Base-by-base conservation (phyloP, 1,140 invertebrate genomes). In the Pararge aegeria region DNA sequence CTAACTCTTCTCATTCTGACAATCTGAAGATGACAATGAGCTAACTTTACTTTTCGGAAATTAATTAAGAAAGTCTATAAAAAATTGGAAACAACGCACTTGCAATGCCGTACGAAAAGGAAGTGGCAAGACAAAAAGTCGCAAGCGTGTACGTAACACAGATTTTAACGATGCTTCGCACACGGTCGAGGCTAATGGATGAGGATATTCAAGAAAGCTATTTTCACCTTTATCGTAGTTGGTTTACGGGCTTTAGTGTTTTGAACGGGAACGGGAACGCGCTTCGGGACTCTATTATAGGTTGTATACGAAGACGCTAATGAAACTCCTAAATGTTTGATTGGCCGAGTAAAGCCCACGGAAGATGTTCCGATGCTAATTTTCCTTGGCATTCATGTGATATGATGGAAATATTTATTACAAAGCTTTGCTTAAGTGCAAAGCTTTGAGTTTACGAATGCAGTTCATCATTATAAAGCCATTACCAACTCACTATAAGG, bases 261-360 rank as follows among this genome's bases (percentile, higher is more conserved):
- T 46, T 20, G 20, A 5, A 15, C 6, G 5, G 15, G 38, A 18
- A 4, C 5, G 16, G 4, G 38, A 16, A 18, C 5, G 38, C 19
- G 10, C n/a, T 46, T 46, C 12, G 16, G 19, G 7, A 3, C 10
- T 46, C 1, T 46, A 21, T 46, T 46, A 46, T 4, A 3, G 19
- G 5, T 34, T 46, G 42, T 12, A 46, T n/a, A 9, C 6, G 19
- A 46, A 46, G 42, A 46, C 19, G 42, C 20, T 46, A 46, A 46
- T 46, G 42, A 46, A 46, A 44, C 40, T 44, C n/a, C 37, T 44
- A 44, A 44, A 46, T 46, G 19, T 46, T 46, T 46, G 18, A 46
- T 46, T 46, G 30, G 30, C 30, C 30, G 30, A 34, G 12, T 12
- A 12, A 34, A 34, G 30, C 7, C 12, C 29, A 30, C 1, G 30